These are phyloP conservation scores for Thunnus albacares DNA, from an alignment of 2,797 vertebrate genomes.

Conservation along the genomic window DNA sequence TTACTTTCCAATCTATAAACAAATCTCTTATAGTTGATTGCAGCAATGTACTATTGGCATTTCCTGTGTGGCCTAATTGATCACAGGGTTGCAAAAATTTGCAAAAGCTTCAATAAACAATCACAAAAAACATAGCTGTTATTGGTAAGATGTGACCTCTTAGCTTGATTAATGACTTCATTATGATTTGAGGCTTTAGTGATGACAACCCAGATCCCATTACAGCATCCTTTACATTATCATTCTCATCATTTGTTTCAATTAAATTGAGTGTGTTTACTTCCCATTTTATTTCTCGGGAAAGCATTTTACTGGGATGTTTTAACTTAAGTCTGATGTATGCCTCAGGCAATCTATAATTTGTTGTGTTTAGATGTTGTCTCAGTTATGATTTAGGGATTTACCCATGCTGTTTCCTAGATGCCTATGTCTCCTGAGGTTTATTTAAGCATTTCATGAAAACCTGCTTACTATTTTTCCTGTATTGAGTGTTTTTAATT, in stretches of 20 bases:
- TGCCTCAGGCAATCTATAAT: neutral
- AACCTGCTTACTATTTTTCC: neutral
- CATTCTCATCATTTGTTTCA: conserved; percentile 44
- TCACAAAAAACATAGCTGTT: conserved; percentile 42
- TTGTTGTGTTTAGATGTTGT: neutral
- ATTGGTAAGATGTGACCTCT: conserved; percentile 45
- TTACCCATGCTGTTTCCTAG: conserved; percentile 7
- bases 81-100: conserved; percentile 54
- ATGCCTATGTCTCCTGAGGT: conserved; percentile 13
- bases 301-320: conserved; percentile 11
- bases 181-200: conserved; percentile 43
- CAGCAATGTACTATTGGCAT: conserved; percentile 71
- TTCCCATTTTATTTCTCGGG: conserved; percentile 8
- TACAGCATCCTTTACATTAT: conserved; percentile 8
- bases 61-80: conserved; percentile 62
- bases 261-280: conserved; percentile 33
- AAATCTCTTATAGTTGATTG: conserved; percentile 71
- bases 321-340: conserved; percentile 19
- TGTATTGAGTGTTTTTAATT: neutral
- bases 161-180: conserved; percentile 64
- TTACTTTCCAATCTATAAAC: conserved; percentile 70
- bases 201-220: conserved; percentile 41
- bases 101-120: conserved; percentile 62
- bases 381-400: conserved; percentile 25
- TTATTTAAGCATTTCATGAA: conserved; percentile 6